These are phyloP conservation scores for Eupithecia abbreviata DNA, from an alignment of 2,888 invertebrate genomes.

Conservation along the genomic window DNA sequence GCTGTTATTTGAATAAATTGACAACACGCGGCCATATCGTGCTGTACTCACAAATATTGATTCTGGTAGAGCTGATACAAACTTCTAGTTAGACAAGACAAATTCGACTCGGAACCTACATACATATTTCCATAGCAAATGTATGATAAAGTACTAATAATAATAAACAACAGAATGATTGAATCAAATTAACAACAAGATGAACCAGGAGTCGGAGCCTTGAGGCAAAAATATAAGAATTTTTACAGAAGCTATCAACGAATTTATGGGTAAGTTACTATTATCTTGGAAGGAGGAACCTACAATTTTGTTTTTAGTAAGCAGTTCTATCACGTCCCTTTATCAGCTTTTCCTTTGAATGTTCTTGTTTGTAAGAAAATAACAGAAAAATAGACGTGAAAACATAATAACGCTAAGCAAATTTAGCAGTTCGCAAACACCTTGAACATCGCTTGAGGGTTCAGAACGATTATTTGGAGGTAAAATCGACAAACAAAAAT, in stretches of 20 bases:
- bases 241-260: neutral
- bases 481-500: slow-evolving; percentile 1
- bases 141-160: neutral
- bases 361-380: slow-evolving; percentile 16
- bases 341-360: slow-evolving; percentile 1
- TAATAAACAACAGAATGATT: neutral
- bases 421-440: slow-evolving; percentile 13
- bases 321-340: neutral
- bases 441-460: slow-evolving; percentile 16
- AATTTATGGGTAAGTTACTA: neutral
- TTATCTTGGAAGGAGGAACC: neutral
- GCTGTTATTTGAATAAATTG: slow-evolving; percentile 1
- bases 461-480: neutral
- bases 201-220: neutral
- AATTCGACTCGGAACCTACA: neutral
- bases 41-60: neutral
- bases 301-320: neutral
- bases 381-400: slow-evolving; percentile 20
- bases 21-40: neutral
- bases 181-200: neutral
- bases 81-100: neutral
- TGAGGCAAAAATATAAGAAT: neutral
- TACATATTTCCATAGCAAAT: neutral
- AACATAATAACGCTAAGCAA: slow-evolving; percentile 17
- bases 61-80: neutral